Conservation (phyloP, 1,140 invertebrate species). For the Campoletis sonorensis region DNA sequence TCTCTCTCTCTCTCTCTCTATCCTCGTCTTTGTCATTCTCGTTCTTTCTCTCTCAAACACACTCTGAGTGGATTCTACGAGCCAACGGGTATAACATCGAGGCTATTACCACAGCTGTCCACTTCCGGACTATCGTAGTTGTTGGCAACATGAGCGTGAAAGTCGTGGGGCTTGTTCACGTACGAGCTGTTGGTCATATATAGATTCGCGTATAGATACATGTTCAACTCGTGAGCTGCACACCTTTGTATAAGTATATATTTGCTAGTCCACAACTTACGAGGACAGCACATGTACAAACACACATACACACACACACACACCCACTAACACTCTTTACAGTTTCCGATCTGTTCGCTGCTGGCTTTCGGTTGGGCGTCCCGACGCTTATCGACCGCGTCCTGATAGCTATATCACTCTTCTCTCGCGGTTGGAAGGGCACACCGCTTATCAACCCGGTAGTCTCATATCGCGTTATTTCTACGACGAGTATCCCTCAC, state of each 20-base stretch:
- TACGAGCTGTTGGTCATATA: neutral
- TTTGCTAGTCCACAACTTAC: neutral
- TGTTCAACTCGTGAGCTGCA: too few species aligned
- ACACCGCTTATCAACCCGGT: constrained; percentile 23
- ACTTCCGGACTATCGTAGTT: constrained; percentile 38
- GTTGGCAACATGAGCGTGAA: constrained; percentile 32
- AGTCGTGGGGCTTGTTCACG: constrained; percentile 25
- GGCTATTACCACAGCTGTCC: constrained; percentile 31
- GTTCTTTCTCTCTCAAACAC: too few species aligned
- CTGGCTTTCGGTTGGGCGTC: neutral
- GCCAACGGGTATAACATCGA: constrained; percentile 26
- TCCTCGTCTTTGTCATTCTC: too few species aligned
- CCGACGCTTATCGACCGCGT: constrained; percentile 25
- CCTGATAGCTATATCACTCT: constrained; percentile 16
- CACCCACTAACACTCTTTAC: neutral
- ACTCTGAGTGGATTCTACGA: neutral
- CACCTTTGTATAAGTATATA: constrained; percentile 5
- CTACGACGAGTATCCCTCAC: neutral
- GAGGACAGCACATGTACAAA: neutral
- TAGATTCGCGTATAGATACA: too few species aligned
- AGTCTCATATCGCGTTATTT: constrained; percentile 13
- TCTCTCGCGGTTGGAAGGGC: constrained; percentile 12
- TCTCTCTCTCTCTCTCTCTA: too few species aligned
- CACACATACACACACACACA: neutral
- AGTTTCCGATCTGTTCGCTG: constrained; percentile 17